Percentiles rank a stretch among this genome's conserved stretches.
phyloP scores from a whole-genome alignment of 2,888 invertebrate genomes.

The Drosophila suboccidentalis region DNA sequence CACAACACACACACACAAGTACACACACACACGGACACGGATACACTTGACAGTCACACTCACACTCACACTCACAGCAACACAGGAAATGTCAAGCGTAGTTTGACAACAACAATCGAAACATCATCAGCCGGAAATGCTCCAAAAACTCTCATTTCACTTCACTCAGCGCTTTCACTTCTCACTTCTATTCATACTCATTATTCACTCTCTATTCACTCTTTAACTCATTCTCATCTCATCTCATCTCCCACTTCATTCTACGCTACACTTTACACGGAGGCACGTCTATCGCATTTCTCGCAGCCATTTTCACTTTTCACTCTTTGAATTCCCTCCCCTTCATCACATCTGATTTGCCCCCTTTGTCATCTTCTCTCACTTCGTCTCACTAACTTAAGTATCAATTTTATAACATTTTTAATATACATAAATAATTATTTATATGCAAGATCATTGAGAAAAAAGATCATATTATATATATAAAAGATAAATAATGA shows the following conservation, averaged over 20 bases:
- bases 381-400: slow-evolving; percentile 51
- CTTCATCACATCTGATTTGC: slow-evolving; percentile 4
- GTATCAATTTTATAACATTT: slow-evolving; percentile 52
- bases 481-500: slow-evolving; percentile 4
- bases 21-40: slow-evolving; percentile 33
- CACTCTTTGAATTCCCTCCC: slow-evolving; percentile 13
- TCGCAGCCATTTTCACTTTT: slow-evolving; percentile 74
- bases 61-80: slow-evolving; percentile 12
- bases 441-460: slow-evolving; percentile 59
- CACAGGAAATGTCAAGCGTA: slow-evolving; percentile 78
- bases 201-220: slow-evolving; percentile 23
- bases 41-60: too few relatives aligned
- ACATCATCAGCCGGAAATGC: slow-evolving; percentile 69
- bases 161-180: slow-evolving; percentile 32
- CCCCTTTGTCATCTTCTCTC: slow-evolving; percentile 16
- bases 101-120: slow-evolving; percentile 61
- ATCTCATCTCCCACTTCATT: slow-evolving; percentile 40
- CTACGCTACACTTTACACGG: slow-evolving; percentile 77
- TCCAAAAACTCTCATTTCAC: slow-evolving; percentile 59
- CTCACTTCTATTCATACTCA: slow-evolving; percentile 7
- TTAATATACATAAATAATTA: slow-evolving; percentile 48
- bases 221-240: slow-evolving; percentile 13
- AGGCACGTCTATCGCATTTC: slow-evolving; percentile 82
- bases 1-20: slow-evolving; percentile 29
- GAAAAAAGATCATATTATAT: slow-evolving; percentile 42